These are phyloP conservation scores for Macquaria ambigua DNA, from an alignment of 2,113 vertebrate genomes.

Conservation along the genomic window DNA sequence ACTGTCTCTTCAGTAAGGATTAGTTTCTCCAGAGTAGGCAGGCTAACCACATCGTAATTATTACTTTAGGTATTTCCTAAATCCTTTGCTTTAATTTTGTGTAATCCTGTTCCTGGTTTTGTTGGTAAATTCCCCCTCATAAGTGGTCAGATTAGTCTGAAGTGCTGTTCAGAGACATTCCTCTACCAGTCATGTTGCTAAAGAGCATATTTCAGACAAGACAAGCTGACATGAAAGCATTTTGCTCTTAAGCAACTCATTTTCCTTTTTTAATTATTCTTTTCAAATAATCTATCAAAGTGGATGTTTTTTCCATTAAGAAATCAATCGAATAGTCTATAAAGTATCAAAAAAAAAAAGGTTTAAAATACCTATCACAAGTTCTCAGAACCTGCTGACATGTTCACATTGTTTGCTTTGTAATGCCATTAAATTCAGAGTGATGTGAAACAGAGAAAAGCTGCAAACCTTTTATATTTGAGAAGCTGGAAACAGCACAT, in stretches of 20 bases:
- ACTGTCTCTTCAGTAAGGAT: background rate
- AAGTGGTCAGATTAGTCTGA: background rate
- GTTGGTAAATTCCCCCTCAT: background rate
- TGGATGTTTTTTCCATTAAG: background rate
- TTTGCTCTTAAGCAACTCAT: background rate
- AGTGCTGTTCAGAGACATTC: background rate
- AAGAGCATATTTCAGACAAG: background rate
- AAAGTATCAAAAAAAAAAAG: background rate
- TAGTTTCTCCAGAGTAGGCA: constrained; percentile 1
- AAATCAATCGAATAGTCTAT: background rate
- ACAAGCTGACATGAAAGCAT: background rate
- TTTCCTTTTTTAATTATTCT: background rate
- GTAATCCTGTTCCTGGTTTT: constrained; percentile 9
- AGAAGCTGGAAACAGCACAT: too few species aligned
- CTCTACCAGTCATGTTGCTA: background rate
- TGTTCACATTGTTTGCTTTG: too few species aligned
- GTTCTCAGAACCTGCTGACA: too few species aligned
- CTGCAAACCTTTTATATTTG: too few species aligned
- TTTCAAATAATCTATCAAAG: background rate
- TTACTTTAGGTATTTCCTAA: background rate
- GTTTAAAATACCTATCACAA: too few species aligned
- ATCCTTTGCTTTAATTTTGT: constrained; percentile 8
- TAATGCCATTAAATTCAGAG: too few species aligned
- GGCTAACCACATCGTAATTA: background rate
- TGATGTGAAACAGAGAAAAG: too few species aligned